These are phyloP conservation scores for Madoqua kirkii DNA, from an alignment of 2,113 vertebrate species.

Conservation along the genomic window DNA sequence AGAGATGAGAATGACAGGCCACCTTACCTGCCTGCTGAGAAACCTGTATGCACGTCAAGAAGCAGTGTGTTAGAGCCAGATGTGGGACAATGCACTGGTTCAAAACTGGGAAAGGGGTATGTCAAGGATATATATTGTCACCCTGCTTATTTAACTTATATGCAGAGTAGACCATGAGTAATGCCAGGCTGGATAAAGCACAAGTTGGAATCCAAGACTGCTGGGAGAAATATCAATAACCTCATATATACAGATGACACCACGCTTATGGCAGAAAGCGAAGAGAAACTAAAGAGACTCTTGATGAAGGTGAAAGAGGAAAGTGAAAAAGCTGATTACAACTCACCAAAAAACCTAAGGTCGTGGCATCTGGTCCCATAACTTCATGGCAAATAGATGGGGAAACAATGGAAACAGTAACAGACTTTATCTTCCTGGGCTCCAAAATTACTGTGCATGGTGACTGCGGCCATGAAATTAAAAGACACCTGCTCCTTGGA, in stretches of 20 bases:
- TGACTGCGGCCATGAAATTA: background rate
- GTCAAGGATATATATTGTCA: background rate
- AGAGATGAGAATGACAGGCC: background rate
- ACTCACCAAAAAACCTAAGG: background rate
- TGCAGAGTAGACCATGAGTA: background rate
- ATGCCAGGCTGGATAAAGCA: background rate
- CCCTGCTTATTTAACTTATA: background rate
- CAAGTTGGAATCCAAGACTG: background rate
- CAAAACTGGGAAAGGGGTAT: background rate
- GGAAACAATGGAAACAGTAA: background rate
- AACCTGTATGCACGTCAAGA: background rate
- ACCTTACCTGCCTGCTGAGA: background rate
- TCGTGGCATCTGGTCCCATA: background rate
- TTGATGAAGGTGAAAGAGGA: background rate
- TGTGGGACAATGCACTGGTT: background rate
- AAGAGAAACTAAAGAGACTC: background rate
- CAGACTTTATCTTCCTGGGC: background rate
- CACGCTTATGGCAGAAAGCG: background rate
- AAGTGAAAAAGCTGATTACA: background rate
- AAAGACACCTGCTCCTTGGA: background rate
- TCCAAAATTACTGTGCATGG: background rate
- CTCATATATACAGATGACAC: background rate
- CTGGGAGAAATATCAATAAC: background rate
- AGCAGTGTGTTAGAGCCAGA: background rate
- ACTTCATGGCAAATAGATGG: background rate